Evolutionary conservation across 2,113 vertebrate species (phyloP).

Genomic region (Hippoglossus stenolepis): DNA sequence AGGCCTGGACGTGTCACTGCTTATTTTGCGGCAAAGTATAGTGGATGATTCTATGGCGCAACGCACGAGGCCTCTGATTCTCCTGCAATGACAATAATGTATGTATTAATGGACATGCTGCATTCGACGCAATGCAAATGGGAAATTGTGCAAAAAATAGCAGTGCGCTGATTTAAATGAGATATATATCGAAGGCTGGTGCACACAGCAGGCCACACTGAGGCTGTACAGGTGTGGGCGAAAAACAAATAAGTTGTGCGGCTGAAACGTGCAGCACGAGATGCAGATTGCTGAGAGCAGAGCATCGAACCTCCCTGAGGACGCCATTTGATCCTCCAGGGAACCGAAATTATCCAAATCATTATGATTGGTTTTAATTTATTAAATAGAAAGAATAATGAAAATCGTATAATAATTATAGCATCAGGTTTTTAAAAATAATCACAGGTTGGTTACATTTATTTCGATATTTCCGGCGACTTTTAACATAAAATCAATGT

Average conservation of each 20-base stretch:
- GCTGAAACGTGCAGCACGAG: constrained; percentile 12
- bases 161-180: background rate
- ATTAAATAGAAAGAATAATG: background rate
- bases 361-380: background rate
- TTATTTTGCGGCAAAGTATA: constrained; percentile 11
- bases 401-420: too few relatives aligned
- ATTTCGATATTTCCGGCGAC: background rate
- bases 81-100: background rate
- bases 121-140: constrained; percentile 11
- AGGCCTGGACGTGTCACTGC: constrained; percentile 19
- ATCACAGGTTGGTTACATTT: background rate
- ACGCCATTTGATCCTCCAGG: constrained; percentile 51
- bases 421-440: background rate
- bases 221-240: background rate
- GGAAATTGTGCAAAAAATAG: background rate
- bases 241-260: background rate
- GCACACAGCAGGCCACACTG: constrained; percentile 19
- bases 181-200: background rate
- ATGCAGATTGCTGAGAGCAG: constrained; percentile 18
- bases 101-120: background rate
- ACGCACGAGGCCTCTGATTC: constrained; percentile 25
- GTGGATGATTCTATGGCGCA: background rate
- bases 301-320: constrained; percentile 5
- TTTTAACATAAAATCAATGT: background rate
- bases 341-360: constrained; percentile 16